Evolutionary conservation across 1,140 invertebrate genomes (phyloP).

Genomic region (Drusus annulatus): DNA sequence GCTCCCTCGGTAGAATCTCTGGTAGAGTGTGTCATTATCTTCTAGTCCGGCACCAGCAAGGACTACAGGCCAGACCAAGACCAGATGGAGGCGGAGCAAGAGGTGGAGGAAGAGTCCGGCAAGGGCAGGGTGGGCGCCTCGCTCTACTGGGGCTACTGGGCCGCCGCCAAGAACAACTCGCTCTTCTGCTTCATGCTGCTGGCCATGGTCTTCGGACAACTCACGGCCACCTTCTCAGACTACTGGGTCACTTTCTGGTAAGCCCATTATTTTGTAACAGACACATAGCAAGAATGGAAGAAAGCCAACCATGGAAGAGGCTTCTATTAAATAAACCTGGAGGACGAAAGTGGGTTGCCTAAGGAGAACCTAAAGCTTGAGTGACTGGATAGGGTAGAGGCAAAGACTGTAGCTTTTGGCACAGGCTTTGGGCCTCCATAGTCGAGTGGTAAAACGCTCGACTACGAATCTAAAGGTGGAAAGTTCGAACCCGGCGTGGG

Average conservation of each 20-base stretch:
- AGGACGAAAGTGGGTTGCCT: too few relatives aligned
- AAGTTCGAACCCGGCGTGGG: too few relatives aligned
- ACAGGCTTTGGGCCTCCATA: too few relatives aligned
- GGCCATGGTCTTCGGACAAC: conserved; percentile 80
- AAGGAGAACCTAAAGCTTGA: too few relatives aligned
- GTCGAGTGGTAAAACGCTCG: too few relatives aligned
- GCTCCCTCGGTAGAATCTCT: too few relatives aligned
- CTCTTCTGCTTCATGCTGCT: conserved; percentile 73
- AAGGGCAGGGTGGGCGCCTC: conserved; percentile 69
- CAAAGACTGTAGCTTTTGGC: too few relatives aligned
- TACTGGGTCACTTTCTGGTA: conserved; percentile 87
- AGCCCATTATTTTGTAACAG: not conserved
- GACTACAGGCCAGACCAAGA: conserved; percentile 12
- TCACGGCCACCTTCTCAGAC: conserved; percentile 80
- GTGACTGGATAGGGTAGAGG: too few relatives aligned
- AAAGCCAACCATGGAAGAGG: too few relatives aligned
- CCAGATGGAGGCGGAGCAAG: conserved; percentile 26
- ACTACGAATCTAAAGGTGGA: too few relatives aligned
- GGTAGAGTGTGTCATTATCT: not conserved
- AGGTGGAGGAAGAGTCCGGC: conserved; percentile 67
- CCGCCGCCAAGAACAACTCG: conserved; percentile 76
- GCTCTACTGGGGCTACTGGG: conserved; percentile 81
- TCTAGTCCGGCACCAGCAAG: not conserved
- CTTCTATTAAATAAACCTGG: too few relatives aligned
- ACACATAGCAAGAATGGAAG: too few relatives aligned